phyloP scores from a whole-genome alignment of 2,797 vertebrate species.

The Sebastes trivittatus region DNA sequence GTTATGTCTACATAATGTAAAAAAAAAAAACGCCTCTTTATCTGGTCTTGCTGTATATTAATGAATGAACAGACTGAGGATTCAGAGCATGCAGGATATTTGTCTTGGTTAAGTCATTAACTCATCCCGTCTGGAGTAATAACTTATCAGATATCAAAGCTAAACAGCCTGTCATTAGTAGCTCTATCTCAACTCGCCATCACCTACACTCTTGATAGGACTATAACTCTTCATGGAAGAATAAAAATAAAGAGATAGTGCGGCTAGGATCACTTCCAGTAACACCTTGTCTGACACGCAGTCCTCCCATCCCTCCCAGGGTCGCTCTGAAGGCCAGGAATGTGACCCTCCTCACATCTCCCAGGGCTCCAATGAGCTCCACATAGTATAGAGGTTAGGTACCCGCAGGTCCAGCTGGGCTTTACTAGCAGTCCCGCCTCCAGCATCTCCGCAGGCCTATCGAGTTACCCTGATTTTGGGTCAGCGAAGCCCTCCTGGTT shows the following conservation, averaged over 20 bases:
- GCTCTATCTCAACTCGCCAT: conserved; percentile 11
- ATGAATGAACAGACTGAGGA: conserved; percentile 17
- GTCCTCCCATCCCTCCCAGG: conserved; percentile 14
- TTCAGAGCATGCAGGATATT: conserved; percentile 18
- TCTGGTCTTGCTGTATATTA: conserved; percentile 10
- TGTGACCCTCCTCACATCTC: conserved; percentile 47
- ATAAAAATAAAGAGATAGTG: conserved; percentile 15
- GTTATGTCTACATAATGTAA: conserved; percentile 8
- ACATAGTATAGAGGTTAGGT: conserved; percentile 47
- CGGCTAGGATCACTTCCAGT: neutral
- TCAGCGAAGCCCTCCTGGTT: conserved; percentile 74
- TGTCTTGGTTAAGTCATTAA: conserved; percentile 42
- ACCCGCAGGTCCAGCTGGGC: conserved; percentile 50
- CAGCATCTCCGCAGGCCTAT: conserved; percentile 64
- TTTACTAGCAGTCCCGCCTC: conserved; percentile 59
- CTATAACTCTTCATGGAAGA: conserved; percentile 25
- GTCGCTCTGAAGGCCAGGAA: conserved; percentile 46
- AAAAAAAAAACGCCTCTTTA: neutral
- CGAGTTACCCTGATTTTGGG: conserved; percentile 66
- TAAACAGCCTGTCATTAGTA: conserved; percentile 21
- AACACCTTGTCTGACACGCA: conserved; percentile 7
- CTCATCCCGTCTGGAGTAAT: conserved; percentile 29
- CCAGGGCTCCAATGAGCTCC: conserved; percentile 56
- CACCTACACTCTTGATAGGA: neutral
- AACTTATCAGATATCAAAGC: conserved; percentile 52